Evolutionary conservation across 2,797 vertebrate genomes (phyloP).

Genomic region (Uromys caudimaculatus): DNA sequence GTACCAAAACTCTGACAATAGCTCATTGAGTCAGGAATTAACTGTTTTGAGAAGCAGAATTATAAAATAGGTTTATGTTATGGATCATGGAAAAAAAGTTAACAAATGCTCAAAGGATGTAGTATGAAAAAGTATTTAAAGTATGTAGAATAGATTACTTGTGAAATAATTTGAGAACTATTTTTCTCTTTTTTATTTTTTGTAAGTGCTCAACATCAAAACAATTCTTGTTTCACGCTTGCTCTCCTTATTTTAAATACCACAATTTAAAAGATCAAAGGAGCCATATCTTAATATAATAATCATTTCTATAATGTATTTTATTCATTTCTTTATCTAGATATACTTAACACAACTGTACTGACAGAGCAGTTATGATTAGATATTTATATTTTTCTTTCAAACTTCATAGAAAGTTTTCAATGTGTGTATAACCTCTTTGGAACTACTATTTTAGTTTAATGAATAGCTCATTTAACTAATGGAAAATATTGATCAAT

Average conservation of each 20-base stretch:
- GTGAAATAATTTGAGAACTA: neutral
- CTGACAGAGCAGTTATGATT: slow-evolving; percentile 31
- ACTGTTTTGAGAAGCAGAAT: neutral
- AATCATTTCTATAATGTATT: neutral
- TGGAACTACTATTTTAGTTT: slow-evolving; percentile 47
- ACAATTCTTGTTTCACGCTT: neutral
- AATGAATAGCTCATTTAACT: slow-evolving; percentile 7
- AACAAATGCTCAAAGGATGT: neutral
- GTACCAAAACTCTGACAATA: neutral
- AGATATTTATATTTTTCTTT: slow-evolving; percentile 23
- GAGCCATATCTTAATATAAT: neutral
- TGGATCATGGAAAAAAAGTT: neutral
- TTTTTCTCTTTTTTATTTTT: slow-evolving; percentile 2
- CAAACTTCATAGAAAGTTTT: slow-evolving; percentile 38
- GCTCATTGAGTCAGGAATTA: neutral
- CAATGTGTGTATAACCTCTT: slow-evolving; percentile 28
- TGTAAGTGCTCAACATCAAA: neutral
- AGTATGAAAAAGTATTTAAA: slow-evolving; percentile 11
- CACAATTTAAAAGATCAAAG: slow-evolving; percentile 26
- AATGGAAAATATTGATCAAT: slow-evolving; percentile 8
- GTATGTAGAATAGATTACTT: slow-evolving; percentile 8
- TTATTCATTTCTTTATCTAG: slow-evolving; percentile 16
- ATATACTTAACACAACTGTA: slow-evolving; percentile 47
- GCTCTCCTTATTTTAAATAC: slow-evolving; percentile 26
- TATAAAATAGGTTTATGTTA: neutral